Evolutionary conservation across 1,140 invertebrate species (phyloP), one percentile per base, ranked within the genome.

Genomic region (Geopemphigus sp.): DNA sequence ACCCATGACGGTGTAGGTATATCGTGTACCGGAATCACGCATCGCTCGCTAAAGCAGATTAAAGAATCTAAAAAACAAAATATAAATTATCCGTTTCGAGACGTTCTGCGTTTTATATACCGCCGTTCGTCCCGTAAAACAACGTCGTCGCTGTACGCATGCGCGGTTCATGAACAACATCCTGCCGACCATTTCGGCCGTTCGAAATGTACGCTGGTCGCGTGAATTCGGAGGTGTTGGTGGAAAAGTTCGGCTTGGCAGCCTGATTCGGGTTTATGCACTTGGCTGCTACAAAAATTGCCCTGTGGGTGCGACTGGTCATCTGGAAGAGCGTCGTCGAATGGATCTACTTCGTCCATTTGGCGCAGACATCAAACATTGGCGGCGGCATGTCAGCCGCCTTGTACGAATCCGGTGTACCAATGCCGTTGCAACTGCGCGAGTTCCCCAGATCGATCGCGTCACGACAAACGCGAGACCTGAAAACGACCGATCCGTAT

Each of bases 191-290:
- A n/a, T n/a, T n/a, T n/a, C n/a, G n/a, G n/a, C n/a, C n/a, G n/a
- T n/a, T n/a, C n/a, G n/a, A n/a, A n/a, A n/a, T n/a, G n/a, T n/a
- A n/a, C n/a, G n/a, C n/a, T n/a, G n/a, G n/a, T n/a, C n/a, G n/a
- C n/a, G n/a, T n/a, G 2, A 68, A 68, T n/a, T 47, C 39, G 24
- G 4, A 89, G 88, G 88, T 89, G n/a, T 84, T 89, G 11, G 88
- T 89, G 2, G 88, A 89, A 80, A 86, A 85, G 81, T 89, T 89
- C 80, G 88, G 88, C 10, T 82, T 88, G 22, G 85, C 87, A 24
- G 88, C 88, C 4, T 84, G 88, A 81, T 88, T 89, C 82, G 87
- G 89, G 10, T 88, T 90, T 81, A 90, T 89, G 83, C 89, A 90
- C 82, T 84, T 90, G 17, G 87, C 89, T 5, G 89, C 89, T 0